These are phyloP conservation scores for Penaeus indicus DNA, from an alignment of 1,140 invertebrate genomes.

Conservation along the genomic window DNA sequence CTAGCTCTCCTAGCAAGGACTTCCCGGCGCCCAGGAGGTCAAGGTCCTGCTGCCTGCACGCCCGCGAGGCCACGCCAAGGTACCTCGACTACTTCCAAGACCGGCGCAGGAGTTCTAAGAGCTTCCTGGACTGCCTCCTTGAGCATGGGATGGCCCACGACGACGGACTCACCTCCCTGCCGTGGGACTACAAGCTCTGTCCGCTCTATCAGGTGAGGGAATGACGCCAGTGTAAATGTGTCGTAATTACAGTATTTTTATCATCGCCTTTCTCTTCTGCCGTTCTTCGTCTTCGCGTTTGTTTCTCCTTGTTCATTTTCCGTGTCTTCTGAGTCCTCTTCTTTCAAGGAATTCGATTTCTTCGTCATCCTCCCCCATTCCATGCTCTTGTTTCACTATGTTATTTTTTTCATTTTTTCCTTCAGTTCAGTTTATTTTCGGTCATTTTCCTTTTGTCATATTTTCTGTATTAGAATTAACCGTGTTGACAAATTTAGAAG, in stretches of 20 bases:
- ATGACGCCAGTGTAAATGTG: not conserved
- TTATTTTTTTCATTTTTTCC: too few relatives aligned
- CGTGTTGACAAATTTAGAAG: too few relatives aligned
- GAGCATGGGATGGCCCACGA: not conserved
- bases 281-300: too few relatives aligned
- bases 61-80: conserved; percentile 8
- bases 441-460: too few relatives aligned
- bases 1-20: conserved; percentile 6
- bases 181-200: conserved; percentile 50
- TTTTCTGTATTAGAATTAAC: too few relatives aligned
- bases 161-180: conserved; percentile 1
- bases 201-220: conserved; percentile 44
- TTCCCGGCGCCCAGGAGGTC: conserved; percentile 26
- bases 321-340: too few relatives aligned
- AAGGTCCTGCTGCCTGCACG: conserved; percentile 50
- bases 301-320: too few relatives aligned
- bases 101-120: not conserved
- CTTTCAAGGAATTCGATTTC: too few relatives aligned
- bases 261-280: not conserved
- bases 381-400: too few relatives aligned
- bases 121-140: conserved; percentile 40
- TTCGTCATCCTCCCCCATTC: too few relatives aligned
- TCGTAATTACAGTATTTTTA: not conserved
- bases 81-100: conserved; percentile 34
- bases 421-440: too few relatives aligned